phyloP scores from a whole-genome alignment of 1,140 invertebrate genomes.

The Berghia stephanieae region DNA sequence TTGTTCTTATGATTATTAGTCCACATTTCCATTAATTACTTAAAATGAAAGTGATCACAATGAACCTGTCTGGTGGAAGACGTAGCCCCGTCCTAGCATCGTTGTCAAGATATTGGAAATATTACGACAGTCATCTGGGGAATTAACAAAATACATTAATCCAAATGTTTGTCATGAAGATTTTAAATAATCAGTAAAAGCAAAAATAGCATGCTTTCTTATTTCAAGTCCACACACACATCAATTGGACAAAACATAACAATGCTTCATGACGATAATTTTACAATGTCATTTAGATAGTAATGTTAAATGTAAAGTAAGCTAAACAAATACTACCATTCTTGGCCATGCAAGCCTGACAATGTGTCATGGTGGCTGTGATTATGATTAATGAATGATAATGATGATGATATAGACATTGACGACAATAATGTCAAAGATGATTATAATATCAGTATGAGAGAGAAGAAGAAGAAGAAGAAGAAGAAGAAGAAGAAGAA shows the following conservation, averaged over 20 bases:
- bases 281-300: neutral
- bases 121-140: slow-evolving; percentile 68
- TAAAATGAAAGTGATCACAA: too few species aligned
- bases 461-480: neutral
- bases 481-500: neutral
- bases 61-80: slow-evolving; percentile 34
- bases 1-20: too few species aligned
- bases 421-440: too few species aligned
- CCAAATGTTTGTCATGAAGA: neutral
- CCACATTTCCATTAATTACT: too few species aligned
- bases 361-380: neutral
- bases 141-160: slow-evolving; percentile 17
- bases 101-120: slow-evolving; percentile 61
- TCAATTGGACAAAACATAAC: too few species aligned
- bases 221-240: neutral
- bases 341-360: neutral
- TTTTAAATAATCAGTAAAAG: too few species aligned
- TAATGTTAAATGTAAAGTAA: neutral
- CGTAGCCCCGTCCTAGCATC: slow-evolving; percentile 52
- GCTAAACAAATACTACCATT: too few species aligned
- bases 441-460: too few species aligned
- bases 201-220: too few species aligned
- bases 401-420: too few species aligned
- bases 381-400: too few species aligned
- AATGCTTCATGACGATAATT: neutral